Evolutionary conservation across 2,797 vertebrate species (phyloP).

Genomic region (Oophaga sylvatica): DNA sequence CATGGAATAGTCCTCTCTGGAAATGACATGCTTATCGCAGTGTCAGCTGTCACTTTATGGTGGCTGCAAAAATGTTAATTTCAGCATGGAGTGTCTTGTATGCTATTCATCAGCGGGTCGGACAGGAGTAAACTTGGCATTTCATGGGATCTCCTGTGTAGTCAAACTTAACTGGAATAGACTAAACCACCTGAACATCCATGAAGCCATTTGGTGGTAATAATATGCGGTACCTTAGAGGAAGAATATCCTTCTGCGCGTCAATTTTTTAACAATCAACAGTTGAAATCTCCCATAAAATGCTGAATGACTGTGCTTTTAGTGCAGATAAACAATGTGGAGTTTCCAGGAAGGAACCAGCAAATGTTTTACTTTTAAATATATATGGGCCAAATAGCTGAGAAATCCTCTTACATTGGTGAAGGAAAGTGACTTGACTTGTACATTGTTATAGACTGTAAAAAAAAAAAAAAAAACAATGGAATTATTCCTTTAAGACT

Average conservation of each 20-base stretch:
- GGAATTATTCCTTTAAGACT: background rate
- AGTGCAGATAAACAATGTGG: background rate
- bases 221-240: too few species aligned
- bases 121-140: constrained; percentile 1
- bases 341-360: background rate
- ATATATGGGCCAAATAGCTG: too few species aligned
- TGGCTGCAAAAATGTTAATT: background rate
- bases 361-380: background rate
- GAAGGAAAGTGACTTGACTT: background rate
- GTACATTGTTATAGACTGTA: background rate
- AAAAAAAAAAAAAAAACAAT: too few species aligned
- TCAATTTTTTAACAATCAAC: background rate
- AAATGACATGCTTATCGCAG: background rate
- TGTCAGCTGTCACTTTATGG: constrained; percentile 17
- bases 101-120: constrained; percentile 2
- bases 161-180: background rate
- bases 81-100: background rate
- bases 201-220: background rate
- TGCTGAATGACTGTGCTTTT: too few species aligned
- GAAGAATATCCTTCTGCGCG: background rate
- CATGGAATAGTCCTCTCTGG: background rate
- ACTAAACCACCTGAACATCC: background rate
- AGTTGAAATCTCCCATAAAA: background rate
- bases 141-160: background rate
- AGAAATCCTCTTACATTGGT: too few species aligned